phyloP scores from a whole-genome alignment of 2,888 invertebrate species.

The Romanomermis culicivorax region DNA sequence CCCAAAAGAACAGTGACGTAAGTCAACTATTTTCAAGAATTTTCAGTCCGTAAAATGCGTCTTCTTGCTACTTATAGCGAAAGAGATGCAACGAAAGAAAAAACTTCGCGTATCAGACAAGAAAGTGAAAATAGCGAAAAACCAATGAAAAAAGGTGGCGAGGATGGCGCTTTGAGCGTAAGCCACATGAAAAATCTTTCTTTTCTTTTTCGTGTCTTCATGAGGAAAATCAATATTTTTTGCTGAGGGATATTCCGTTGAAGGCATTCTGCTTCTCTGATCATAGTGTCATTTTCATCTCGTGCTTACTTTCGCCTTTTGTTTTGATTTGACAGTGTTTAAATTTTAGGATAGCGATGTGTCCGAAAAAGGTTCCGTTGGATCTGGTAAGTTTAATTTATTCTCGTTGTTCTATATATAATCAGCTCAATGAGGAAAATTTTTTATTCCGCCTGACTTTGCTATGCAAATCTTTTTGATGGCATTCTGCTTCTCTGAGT shows the following conservation, averaged over 20 bases:
- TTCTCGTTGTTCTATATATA: too few species aligned
- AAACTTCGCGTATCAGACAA: too few species aligned
- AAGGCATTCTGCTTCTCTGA: neutral
- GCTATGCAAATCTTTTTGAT: conserved; percentile 1
- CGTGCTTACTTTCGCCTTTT: neutral
- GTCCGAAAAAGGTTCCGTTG: conserved; percentile 5
- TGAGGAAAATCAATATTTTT: neutral
- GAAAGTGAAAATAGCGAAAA: too few species aligned
- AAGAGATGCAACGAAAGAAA: neutral
- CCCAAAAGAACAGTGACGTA: too few species aligned
- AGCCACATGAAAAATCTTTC: neutral
- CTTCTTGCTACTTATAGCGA: too few species aligned
- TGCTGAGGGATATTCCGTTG: neutral
- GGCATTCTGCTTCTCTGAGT: conserved; percentile 1
- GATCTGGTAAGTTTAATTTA: neutral
- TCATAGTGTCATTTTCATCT: too few species aligned
- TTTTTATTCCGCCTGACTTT: neutral
- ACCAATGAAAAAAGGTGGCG: neutral
- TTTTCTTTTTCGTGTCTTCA: neutral
- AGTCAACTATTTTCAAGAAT: conserved; percentile 1
- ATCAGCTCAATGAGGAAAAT: too few species aligned
- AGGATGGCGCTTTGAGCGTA: neutral
- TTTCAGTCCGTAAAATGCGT: neutral
- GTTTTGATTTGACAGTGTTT: neutral
- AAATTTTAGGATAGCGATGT: conserved; percentile 2